Percentiles rank a stretch among this genome's conserved stretches.
Conservation (phyloP, 2,888 invertebrate genomes). For the Hypercompe scribonia region DNA sequence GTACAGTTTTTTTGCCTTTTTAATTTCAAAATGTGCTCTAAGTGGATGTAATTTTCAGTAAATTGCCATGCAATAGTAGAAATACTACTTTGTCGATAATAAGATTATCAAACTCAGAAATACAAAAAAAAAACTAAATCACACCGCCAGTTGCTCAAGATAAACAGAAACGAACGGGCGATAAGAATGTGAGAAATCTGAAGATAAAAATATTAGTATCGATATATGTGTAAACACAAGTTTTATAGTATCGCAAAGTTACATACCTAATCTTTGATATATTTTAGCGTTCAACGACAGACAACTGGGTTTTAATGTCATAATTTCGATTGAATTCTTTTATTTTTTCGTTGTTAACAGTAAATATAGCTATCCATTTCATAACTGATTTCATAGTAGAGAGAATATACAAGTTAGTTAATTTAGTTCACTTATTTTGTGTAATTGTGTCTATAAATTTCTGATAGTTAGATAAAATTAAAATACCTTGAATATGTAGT, state of each 20-base stretch:
- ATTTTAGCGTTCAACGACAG: background rate
- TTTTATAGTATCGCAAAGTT: background rate
- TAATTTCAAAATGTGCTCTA: background rate
- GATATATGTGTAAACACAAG: background rate
- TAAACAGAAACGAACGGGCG: background rate
- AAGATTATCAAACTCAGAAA: background rate
- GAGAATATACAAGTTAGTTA: background rate
- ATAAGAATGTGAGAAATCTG: background rate
- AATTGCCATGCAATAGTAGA: background rate
- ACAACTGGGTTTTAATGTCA: too few species aligned
- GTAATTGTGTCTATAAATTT: background rate
- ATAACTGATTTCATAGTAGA: background rate
- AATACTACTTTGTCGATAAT: background rate
- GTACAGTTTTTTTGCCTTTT: background rate
- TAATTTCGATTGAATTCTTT: too few species aligned
- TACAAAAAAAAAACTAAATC: background rate
- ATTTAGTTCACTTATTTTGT: background rate
- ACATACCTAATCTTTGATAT: too few species aligned
- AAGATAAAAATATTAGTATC: background rate
- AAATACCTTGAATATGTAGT: background rate
- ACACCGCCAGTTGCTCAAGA: background rate
- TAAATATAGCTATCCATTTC: too few species aligned
- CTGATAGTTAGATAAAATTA: background rate
- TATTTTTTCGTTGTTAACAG: too few species aligned
- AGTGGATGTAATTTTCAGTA: background rate